Conservation (phyloP, 2,888 invertebrate genomes). For the Drosophila pegasa region DNA sequence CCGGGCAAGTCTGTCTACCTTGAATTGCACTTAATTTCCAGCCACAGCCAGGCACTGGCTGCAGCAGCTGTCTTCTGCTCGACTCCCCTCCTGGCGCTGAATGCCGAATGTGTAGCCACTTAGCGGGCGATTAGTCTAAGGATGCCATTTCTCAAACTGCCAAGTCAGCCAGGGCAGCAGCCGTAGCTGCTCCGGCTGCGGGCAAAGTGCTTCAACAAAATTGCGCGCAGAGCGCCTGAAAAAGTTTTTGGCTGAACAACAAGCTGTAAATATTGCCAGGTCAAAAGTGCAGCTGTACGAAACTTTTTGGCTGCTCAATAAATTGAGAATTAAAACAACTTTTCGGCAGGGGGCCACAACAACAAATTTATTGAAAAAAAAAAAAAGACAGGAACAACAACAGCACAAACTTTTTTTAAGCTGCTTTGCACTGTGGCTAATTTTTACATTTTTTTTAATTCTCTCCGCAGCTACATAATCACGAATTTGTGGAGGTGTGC, state of each 20-base stretch:
- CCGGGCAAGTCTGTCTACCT: no score
- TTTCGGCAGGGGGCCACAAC: conserved; percentile 28
- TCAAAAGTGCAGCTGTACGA: conserved; percentile 67
- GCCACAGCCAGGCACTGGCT: neutral
- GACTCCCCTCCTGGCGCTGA: neutral
- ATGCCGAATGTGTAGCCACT: conserved; percentile 45
- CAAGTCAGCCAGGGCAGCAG: conserved; percentile 44
- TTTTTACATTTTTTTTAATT: conserved; percentile 39
- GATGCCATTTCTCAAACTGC: conserved; percentile 51
- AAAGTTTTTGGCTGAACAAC: conserved; percentile 61
- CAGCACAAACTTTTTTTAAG: conserved; percentile 2
- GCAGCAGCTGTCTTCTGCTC: conserved; percentile 3
- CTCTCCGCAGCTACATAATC: conserved; percentile 91
- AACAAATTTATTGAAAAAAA: conserved; percentile 21
- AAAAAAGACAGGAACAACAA: neutral
- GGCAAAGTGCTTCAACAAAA: conserved; percentile 48
- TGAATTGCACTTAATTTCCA: conserved; percentile 5
- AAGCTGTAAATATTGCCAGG: conserved; percentile 74
- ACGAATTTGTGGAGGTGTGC: conserved; percentile 97
- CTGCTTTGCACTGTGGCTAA: conserved; percentile 34
- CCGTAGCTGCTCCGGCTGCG: no score
- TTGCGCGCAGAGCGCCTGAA: conserved; percentile 24
- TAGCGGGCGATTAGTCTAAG: conserved; percentile 65
- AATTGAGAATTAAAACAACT: conserved; percentile 71
- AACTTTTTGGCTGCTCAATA: conserved; percentile 67